These are phyloP conservation scores for Istiophorus platypterus DNA, from an alignment of 2,113 vertebrate species.

Conservation along the genomic window DNA sequence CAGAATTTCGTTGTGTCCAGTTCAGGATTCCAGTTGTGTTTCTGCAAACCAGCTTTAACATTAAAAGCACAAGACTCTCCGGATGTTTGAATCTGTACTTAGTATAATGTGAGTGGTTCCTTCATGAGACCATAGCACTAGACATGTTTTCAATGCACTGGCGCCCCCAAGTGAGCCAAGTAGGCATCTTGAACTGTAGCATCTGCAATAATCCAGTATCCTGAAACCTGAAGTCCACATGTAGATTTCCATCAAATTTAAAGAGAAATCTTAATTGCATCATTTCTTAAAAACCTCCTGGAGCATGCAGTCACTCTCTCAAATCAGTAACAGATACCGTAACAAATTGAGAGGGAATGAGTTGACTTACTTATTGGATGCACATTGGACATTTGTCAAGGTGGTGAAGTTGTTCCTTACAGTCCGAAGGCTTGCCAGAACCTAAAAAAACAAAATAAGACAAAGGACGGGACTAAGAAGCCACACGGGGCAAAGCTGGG, in stretches of 20 bases:
- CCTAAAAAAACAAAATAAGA: slow-evolving; percentile 77
- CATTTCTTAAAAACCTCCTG: background rate
- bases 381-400: slow-evolving; percentile 92
- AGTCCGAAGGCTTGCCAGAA: slow-evolving; percentile 94
- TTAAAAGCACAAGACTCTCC: background rate
- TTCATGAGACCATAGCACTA: background rate
- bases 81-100: background rate
- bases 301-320: background rate
- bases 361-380: slow-evolving; percentile 90
- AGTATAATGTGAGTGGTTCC: background rate
- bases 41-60: background rate
- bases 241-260: background rate
- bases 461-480: slow-evolving; percentile 8
- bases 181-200: background rate
- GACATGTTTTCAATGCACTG: slow-evolving; percentile 23
- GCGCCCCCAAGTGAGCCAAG: slow-evolving; percentile 60
- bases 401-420: slow-evolving; percentile 96
- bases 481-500: background rate
- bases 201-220: background rate
- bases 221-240: background rate
- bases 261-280: too few relatives aligned
- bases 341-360: background rate
- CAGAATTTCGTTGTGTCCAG: background rate
- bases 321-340: background rate
- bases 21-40: background rate